Conservation (phyloP, 2,797 vertebrate genomes). For the Kryptolebias ocellatus region DNA sequence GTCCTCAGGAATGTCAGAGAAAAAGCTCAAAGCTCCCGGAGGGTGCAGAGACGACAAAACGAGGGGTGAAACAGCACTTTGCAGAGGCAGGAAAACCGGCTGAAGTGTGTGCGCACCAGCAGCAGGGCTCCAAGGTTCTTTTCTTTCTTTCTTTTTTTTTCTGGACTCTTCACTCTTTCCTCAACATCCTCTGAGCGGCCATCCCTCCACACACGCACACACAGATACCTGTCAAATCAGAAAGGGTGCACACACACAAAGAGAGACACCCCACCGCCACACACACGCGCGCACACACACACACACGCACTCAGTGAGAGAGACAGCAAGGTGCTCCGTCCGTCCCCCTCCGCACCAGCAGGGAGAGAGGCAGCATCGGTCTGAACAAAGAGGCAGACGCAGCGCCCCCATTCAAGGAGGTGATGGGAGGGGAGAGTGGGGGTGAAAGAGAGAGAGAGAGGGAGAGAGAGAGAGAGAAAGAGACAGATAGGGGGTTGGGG, state of each 20-base stretch:
- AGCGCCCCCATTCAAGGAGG: conserved; percentile 67
- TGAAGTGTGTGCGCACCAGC: conserved; percentile 31
- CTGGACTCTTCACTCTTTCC: conserved; percentile 56
- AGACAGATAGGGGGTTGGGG: conserved; percentile 1
- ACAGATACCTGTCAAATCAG: conserved; percentile 38
- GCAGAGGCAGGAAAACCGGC: conserved; percentile 42
- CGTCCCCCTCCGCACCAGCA: conserved; percentile 54
- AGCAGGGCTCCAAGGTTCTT: conserved; percentile 28
- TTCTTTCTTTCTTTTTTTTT: neutral
- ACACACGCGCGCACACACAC: neutral
- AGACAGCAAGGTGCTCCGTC: conserved; percentile 57
- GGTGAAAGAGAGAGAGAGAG: conserved; percentile 12
- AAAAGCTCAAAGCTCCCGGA: conserved; percentile 45
- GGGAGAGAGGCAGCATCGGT: conserved; percentile 67
- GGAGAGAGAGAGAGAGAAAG: conserved; percentile 6
- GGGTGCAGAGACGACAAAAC: conserved; percentile 51
- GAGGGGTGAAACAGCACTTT: conserved; percentile 72
- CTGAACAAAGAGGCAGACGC: conserved; percentile 82
- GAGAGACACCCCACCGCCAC: neutral
- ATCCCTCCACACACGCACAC: conserved; percentile 51
- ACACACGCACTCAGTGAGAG: conserved; percentile 1
- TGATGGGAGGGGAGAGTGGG: conserved; percentile 39
- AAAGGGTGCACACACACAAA: conserved; percentile 35
- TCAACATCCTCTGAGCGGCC: conserved; percentile 48
- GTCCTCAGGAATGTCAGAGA: conserved; percentile 61